Evolutionary conservation across 2,113 vertebrate genomes (phyloP), one percentile per base, ranked within the genome.

Genomic region (Sylvia atricapilla): DNA sequence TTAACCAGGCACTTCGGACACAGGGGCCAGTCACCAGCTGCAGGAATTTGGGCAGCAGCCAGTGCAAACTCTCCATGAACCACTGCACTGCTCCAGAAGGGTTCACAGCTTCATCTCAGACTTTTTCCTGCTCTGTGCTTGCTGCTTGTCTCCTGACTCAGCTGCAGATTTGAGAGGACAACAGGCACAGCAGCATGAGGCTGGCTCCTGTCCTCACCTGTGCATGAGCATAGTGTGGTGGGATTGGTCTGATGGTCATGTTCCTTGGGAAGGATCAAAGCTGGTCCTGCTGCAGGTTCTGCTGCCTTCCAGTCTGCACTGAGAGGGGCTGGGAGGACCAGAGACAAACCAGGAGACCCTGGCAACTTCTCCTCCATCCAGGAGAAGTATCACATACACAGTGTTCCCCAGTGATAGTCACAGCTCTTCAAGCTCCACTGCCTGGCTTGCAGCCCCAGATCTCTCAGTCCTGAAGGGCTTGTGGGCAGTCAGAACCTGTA

Each of bases 161-260:
- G 5, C 17, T 75, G 20, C 25, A 72, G 22, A n/a, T 47, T 17
- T 41, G 19, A 66, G 27, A 63, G 1, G 6, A 35, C 14, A 11
- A 9, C 15, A 28, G 4, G 9, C 10, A 4, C 2, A 3, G 37
- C 55, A 24, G n/a, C 1, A 1, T 1, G 2, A 55, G 19, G 9
- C 53, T 73, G 55, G 63, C 9, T 89, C n/a, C 59, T 5, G 0
- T 56, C 68, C 13, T 84, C 41, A 39, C 4, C 30, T 44, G 8
- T 2, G 4, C 20, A 43, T 0, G 1, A 44, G 20, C 11, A 5
- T 15, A 27, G 10, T 10, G 23, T 28, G 21, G 21, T 2, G 2
- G 67, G 52, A 16, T 16, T 0, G 0, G 27, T 37, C 27, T 62
- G 56, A 47, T 2, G 7, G n/a, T 33, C 33, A 7, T 33, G 6